A percentile compares a stretch with the other conserved stretches of the same genome.
Evolutionary conservation across 1,140 invertebrate species (phyloP).

Genomic region (Apis mellifera): DNA sequence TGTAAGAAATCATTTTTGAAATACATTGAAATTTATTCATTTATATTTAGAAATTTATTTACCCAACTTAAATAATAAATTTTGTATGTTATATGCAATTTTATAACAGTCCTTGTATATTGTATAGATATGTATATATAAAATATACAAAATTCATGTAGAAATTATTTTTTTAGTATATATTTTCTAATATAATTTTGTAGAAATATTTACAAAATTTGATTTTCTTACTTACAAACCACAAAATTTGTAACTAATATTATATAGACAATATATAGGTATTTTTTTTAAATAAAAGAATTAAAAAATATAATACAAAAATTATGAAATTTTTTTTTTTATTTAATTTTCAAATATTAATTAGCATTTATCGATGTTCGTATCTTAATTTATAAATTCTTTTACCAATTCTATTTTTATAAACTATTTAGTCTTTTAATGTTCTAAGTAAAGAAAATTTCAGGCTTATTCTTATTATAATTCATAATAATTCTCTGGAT

Average conservation of each 20-base stretch:
- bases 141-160: constrained; percentile 42
- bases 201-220: constrained; percentile 26
- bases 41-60: constrained; percentile 28
- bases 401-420: too few species aligned
- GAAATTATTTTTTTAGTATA: constrained; percentile 6
- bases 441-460: not conserved
- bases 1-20: constrained; percentile 44
- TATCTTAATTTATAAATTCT: not conserved
- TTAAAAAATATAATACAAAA: constrained; percentile 3
- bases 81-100: not conserved
- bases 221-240: not conserved
- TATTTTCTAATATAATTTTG: constrained; percentile 9
- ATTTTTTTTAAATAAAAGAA: constrained; percentile 20
- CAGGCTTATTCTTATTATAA: not conserved
- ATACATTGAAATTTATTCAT: constrained; percentile 33
- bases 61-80: not conserved
- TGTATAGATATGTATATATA: not conserved
- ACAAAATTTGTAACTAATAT: constrained; percentile 29
- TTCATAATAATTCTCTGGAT: constrained; percentile 2
- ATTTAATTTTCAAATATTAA: not conserved
- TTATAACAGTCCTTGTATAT: not conserved
- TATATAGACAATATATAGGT: not conserved
- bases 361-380: not conserved
- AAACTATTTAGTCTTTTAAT: not conserved
- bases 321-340: not conserved